These are phyloP conservation scores for Pristionchus pacificus DNA, from an alignment of 1,140 invertebrate genomes.

Conservation along the genomic window DNA sequence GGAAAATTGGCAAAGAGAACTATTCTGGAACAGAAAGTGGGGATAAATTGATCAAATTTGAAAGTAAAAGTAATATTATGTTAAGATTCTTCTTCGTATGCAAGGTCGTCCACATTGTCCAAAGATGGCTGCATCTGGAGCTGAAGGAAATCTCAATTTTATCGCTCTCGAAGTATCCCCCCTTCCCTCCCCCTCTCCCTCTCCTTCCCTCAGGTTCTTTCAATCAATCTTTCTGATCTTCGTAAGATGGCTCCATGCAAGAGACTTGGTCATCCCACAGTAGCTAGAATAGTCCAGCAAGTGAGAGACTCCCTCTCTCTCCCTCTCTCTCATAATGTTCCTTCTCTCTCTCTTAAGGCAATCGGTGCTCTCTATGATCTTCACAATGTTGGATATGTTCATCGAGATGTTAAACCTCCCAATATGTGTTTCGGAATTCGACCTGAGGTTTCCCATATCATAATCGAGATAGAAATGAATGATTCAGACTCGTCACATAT, in stretches of 20 bases:
- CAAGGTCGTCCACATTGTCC: constrained; percentile 65
- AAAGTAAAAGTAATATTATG: not conserved
- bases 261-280: constrained; percentile 89
- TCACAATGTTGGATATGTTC: constrained; percentile 94
- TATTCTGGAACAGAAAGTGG: constrained; percentile 78
- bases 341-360: constrained; percentile 37
- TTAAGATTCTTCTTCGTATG: constrained; percentile 77
- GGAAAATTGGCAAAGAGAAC: constrained; percentile 94
- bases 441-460: constrained; percentile 7
- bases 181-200: not conserved
- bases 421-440: constrained; percentile 47
- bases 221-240: constrained; percentile 91
- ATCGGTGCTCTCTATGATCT: constrained; percentile 79
- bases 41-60: not conserved
- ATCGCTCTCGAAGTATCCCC: not conserved
- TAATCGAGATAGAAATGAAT: not conserved
- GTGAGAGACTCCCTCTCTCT: constrained; percentile 62
- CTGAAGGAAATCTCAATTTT: constrained; percentile 24
- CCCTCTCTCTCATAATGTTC: no score
- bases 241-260: constrained; percentile 79
- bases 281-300: constrained; percentile 84
- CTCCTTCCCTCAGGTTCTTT: constrained; percentile 90
- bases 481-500: constrained; percentile 39
- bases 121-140: constrained; percentile 36
- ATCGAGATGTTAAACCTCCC: constrained; percentile 90